Evolutionary conservation across 2,113 vertebrate species (phyloP).

Genomic region (Larimichthys polyactis): DNA sequence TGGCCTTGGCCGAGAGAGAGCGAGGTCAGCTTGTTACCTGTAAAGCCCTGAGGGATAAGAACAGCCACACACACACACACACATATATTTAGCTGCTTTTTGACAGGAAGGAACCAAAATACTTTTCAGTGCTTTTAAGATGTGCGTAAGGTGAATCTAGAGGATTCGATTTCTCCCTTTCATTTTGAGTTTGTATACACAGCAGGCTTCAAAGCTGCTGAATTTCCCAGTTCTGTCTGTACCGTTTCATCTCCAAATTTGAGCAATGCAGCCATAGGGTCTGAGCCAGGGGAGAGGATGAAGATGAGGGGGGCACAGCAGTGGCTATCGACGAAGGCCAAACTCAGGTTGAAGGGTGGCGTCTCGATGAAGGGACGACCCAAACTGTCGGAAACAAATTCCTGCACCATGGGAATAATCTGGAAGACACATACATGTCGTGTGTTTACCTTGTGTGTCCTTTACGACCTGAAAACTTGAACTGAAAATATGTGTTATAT

Average conservation of each 20-base stretch:
- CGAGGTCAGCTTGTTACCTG: slow-evolving; percentile 88
- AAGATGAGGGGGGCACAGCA: slow-evolving; percentile 89
- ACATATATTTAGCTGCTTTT: slow-evolving; percentile 15
- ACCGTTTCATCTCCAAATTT: slow-evolving; percentile 92
- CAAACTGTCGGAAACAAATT: slow-evolving; percentile 86
- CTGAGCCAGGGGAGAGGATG: slow-evolving; percentile 87
- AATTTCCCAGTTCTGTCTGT: slow-evolving; percentile 38
- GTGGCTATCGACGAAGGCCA: slow-evolving; percentile 89
- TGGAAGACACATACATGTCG: slow-evolving; percentile 49
- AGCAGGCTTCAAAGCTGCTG: slow-evolving; percentile 47
- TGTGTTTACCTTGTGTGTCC: not conserved
- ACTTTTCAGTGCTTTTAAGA: slow-evolving; percentile 19
- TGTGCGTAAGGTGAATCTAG: slow-evolving; percentile 17
- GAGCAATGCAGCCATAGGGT: slow-evolving; percentile 90
- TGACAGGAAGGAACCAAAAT: not conserved
- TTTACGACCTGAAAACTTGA: not conserved
- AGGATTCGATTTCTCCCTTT: slow-evolving; percentile 45
- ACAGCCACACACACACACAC: not conserved
- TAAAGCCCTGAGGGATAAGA: slow-evolving; percentile 84
- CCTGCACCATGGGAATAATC: slow-evolving; percentile 90
- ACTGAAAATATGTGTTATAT: too few species aligned
- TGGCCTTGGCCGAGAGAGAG: slow-evolving; percentile 94
- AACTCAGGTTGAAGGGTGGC: slow-evolving; percentile 90
- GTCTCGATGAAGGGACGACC: slow-evolving; percentile 89
- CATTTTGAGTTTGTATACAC: slow-evolving; percentile 51